Evolutionary conservation across 2,113 vertebrate genomes (phyloP).

Genomic region (Periophthalmodon schlosseri): DNA sequence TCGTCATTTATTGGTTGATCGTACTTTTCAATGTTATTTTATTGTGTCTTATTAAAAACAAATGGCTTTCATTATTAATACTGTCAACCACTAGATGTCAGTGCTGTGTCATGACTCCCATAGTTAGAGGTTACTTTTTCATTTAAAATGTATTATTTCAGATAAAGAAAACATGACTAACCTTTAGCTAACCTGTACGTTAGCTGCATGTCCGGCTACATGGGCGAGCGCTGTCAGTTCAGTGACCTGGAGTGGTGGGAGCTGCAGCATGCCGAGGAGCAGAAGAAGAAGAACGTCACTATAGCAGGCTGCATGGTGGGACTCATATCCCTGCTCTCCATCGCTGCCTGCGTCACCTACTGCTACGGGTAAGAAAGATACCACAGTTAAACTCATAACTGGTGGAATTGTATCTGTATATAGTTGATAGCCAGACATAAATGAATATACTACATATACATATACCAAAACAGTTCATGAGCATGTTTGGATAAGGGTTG

Average conservation of each 20-base stretch:
- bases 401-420: too few relatives aligned
- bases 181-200: constrained; percentile 11
- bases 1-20: too few relatives aligned
- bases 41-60: too few relatives aligned
- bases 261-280: constrained; percentile 72
- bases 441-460: too few relatives aligned
- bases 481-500: too few relatives aligned
- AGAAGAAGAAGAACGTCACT: constrained; percentile 75
- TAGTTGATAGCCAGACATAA: too few relatives aligned
- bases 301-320: constrained; percentile 64
- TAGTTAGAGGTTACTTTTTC: background rate
- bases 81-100: constrained; percentile 65
- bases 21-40: too few relatives aligned
- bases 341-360: constrained; percentile 72
- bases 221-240: constrained; percentile 90
- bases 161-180: background rate
- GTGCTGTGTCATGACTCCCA: constrained; percentile 39
- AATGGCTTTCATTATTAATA: background rate
- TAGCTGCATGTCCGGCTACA: constrained; percentile 84
- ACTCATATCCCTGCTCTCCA: constrained; percentile 76
- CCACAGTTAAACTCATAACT: background rate
- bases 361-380: constrained; percentile 79
- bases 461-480: too few relatives aligned
- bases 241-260: constrained; percentile 90
- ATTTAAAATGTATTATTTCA: background rate